Evolutionary conservation across 2,797 vertebrate species (phyloP).

Genomic region (Cichlasoma orientale): DNA sequence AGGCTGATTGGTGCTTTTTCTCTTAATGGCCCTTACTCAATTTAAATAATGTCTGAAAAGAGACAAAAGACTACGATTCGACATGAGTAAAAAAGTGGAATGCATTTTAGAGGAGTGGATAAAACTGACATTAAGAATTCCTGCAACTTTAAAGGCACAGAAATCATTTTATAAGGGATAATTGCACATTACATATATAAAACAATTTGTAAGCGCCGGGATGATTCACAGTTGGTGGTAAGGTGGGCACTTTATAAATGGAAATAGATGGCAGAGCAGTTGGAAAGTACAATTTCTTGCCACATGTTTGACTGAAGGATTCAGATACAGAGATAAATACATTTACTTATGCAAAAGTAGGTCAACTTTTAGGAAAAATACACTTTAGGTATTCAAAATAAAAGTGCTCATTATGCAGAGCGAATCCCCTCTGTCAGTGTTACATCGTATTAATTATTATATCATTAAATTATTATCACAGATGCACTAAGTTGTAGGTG

Average conservation of each 20-base stretch:
- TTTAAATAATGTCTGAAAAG: slow-evolving; percentile 65
- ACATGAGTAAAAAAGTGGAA: slow-evolving; percentile 48
- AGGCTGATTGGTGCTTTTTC: slow-evolving; percentile 67
- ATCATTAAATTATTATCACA: neutral
- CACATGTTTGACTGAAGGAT: neutral
- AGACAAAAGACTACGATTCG: slow-evolving; percentile 68
- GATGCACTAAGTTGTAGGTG: neutral
- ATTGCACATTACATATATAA: slow-evolving; percentile 26
- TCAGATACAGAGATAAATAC: neutral
- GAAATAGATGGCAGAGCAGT: slow-evolving; percentile 3
- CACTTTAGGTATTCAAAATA: neutral
- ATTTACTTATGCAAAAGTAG: neutral
- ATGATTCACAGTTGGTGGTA: slow-evolving; percentile 4
- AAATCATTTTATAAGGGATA: slow-evolving; percentile 40
- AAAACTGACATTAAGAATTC: slow-evolving; percentile 54
- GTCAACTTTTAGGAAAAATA: neutral
- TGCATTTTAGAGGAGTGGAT: slow-evolving; percentile 47
- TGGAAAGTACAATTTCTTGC: neutral
- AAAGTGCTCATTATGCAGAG: neutral
- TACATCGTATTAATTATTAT: neutral
- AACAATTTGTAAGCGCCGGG: slow-evolving; percentile 3
- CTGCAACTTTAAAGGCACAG: slow-evolving; percentile 31
- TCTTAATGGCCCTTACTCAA: slow-evolving; percentile 68
- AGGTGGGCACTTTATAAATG: neutral
- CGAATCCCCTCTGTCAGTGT: neutral